phyloP scores from a whole-genome alignment of 2,888 invertebrate species.

The Polydrusus pterygomalis region DNA sequence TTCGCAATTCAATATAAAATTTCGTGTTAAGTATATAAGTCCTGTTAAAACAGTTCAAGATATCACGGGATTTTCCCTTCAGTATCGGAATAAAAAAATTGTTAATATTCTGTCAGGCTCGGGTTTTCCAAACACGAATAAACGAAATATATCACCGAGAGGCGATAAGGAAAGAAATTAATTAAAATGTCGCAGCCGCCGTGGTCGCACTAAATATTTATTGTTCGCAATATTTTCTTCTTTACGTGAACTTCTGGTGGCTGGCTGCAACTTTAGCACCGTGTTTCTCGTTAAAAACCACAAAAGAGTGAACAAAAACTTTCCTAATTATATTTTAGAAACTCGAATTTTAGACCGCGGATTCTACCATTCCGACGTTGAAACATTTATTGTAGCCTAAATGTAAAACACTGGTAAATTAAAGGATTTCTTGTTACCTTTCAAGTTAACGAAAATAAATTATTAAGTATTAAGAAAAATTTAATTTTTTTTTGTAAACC shows the following conservation, averaged over 20 bases:
- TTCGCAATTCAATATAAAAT: no score
- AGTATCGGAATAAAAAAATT: constrained; percentile 51
- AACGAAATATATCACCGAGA: constrained; percentile 64
- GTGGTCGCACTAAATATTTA: constrained; percentile 61
- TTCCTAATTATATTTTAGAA: constrained; percentile 30
- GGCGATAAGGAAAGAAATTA: constrained; percentile 65
- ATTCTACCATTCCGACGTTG: constrained; percentile 22
- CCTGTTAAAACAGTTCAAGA: neutral
- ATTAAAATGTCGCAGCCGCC: constrained; percentile 63
- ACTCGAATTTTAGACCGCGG: constrained; percentile 21
- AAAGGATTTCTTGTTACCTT: constrained; percentile 8
- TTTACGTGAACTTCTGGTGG: constrained; percentile 44
- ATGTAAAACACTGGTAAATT: constrained; percentile 7
- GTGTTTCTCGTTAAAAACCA: constrained; percentile 42
- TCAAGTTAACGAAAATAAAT: neutral
- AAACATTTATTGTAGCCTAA: constrained; percentile 25
- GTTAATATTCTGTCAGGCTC: constrained; percentile 63
- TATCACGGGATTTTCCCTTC: neutral
- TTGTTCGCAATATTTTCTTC: constrained; percentile 61
- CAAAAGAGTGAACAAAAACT: constrained; percentile 30
- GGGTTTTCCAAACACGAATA: constrained; percentile 63
- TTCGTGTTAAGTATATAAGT: neutral
- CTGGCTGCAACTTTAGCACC: constrained; percentile 32
- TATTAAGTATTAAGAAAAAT: neutral
- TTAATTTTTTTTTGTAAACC: neutral